Evolutionary conservation across 2,113 vertebrate species (phyloP), one percentile per base, ranked within the genome.

Genomic region (Polypterus senegalus): DNA sequence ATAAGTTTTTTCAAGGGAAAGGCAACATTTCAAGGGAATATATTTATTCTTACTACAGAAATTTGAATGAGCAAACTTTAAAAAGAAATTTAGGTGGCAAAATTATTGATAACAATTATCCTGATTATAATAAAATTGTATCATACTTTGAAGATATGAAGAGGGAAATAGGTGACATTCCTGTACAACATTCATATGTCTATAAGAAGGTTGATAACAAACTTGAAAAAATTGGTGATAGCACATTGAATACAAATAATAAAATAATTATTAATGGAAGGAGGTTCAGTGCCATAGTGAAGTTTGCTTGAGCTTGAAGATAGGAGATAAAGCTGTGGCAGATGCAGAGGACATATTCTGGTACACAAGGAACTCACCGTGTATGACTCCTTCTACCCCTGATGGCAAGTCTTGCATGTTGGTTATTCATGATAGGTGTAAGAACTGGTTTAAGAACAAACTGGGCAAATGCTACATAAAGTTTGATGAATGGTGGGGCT

Each of bases 401-500:
- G 46, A 46, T 6, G 7, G 44, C 8, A 9, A 55, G 10, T 62
- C 61, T 46, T 62, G 61, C 27, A 11, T 62, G 3, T 7, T 4
- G 11, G 61, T 62, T n/a, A 55, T 62, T 6, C 52, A 55, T 46
- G 3, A 47, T 6, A 55, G 10, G 7, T 62, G 61, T 46, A 62
- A 62, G 55, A 9, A 45, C 7, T 55, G 51, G 52, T 62, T 51
- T 9, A 54, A 47, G 6, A 11, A 62, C 7, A 46, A 11, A 47
- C 46, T 8, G 6, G 52, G 52, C 11, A 62, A 48, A 62, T 62
- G 61, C n/a, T 62, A 62, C 43, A 52, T 62, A 46, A 46, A 53
- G 27, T 62, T 62, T 54, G 61, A 62, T 4, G 5, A 62, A 7
- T 62, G n/a, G 9, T 62, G 51, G 51, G 61, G 61, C 4, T 62